Conservation (phyloP, 2,888 invertebrate species). For the Arrhopalites spinosus region DNA sequence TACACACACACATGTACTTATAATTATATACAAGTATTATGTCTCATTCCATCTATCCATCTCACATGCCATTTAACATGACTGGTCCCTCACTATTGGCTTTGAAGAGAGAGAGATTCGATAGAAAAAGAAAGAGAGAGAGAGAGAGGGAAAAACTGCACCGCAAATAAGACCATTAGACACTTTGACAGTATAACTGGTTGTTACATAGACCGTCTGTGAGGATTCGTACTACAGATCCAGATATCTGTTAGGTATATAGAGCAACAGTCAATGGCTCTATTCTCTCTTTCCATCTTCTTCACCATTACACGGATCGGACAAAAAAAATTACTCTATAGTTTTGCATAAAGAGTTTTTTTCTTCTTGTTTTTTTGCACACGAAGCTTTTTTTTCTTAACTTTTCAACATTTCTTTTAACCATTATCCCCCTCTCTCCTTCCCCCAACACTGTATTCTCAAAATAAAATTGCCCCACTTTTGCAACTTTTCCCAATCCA, state of each 20-base stretch:
- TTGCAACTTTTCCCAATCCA: constrained; percentile 26
- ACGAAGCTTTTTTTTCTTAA: constrained; percentile 2
- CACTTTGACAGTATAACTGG: no score
- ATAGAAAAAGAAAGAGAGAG: neutral
- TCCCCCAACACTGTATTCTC: constrained; percentile 42
- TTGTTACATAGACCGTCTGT: no score
- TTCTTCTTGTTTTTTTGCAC: constrained; percentile 25
- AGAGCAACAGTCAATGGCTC: no score
- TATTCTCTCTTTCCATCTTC: neutral
- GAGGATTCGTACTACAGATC: neutral
- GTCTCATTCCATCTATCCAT: neutral
- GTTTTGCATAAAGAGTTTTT: no score
- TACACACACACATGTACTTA: neutral
- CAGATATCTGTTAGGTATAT: neutral
- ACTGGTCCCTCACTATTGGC: no score
- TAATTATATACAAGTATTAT: neutral
- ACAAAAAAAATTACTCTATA: neutral
- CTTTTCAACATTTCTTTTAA: constrained; percentile 3
- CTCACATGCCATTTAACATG: no score
- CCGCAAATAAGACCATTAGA: no score
- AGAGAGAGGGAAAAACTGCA: neutral
- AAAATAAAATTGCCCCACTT: constrained; percentile 55
- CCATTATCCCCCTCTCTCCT: neutral
- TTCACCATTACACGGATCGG: neutral
- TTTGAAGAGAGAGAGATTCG: neutral